Evolutionary conservation across 2,888 invertebrate genomes (phyloP), one percentile per base, ranked within the genome.

Genomic region (Malthinus seriepunctatus): DNA sequence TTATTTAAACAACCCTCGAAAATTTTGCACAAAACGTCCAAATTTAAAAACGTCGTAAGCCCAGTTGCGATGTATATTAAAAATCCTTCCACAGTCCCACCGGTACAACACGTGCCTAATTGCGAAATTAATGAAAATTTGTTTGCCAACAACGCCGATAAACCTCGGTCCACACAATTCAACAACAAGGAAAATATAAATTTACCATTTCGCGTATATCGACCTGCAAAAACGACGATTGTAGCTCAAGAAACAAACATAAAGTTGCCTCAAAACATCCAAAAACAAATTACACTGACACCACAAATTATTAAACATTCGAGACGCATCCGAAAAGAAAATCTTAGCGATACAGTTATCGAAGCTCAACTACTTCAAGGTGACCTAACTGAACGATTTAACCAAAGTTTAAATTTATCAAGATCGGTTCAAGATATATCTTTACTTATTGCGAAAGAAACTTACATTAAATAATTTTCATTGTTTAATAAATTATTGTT

Each of bases 291-390:
- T 15, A n/a, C 15, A 15, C n/a, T 23, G 12, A 42, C 39, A 9
- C 39, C 39, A 9, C 14, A 42, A 42, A 23, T 42, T 15, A 42
- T 42, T 42, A 42, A 42, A n/a, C 39, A 42, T 15, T 42, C 39
- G n/a, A 12, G 39, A 15, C 39, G 39, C 14, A 42, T 42, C 12
- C 14, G 15, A 15, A 42, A 42, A 42, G 23, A 7, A 12, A 42
- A 15, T 15, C 14, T 42, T 42, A 15, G 39, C 15, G 39, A 23
- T 12, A 12, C 39, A n/a, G n/a, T n/a, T n/a, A n/a, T 42, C 14
- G 39, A 42, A 15, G 23, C 23, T 15, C 15, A 42, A 12, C 23
- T 42, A 42, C 39, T 42, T 42, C 14, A 15, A 15, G 39, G 12
- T n/a, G 23, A 42, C 12, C 12, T 42, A 42, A 42, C 39, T 23